A percentile compares a stretch with the other conserved stretches of the same genome.
Evolutionary conservation across 2,888 invertebrate species (phyloP).

Genomic region (Brachyptera putata): DNA sequence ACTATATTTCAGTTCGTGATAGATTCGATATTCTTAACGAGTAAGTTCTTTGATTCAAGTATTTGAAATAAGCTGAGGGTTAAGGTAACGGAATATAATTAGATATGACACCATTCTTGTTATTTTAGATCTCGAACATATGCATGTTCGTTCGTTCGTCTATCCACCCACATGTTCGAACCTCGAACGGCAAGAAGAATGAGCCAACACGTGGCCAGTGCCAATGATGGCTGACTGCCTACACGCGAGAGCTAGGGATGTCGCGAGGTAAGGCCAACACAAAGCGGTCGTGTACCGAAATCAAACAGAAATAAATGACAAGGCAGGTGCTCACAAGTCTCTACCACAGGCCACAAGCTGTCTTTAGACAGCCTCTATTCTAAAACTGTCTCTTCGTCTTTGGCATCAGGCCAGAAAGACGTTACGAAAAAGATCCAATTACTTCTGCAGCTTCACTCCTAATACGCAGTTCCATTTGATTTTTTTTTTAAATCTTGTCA

Average conservation of each 20-base stretch:
- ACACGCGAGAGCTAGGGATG: background rate
- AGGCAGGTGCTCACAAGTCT: conserved; percentile 19
- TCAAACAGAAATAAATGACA: conserved; percentile 25
- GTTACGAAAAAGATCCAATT: conserved; percentile 20
- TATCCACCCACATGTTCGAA: too few species aligned
- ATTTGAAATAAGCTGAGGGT: too few species aligned
- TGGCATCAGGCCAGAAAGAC: conserved; percentile 15
- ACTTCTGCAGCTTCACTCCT: conserved; percentile 14
- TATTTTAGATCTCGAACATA: too few species aligned
- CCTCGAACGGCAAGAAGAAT: too few species aligned
- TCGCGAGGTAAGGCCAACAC: background rate
- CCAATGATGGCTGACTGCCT: too few species aligned
- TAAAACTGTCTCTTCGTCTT: conserved; percentile 14
- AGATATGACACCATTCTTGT: too few species aligned
- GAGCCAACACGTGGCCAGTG: too few species aligned
- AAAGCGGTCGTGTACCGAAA: background rate
- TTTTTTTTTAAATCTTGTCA: background rate
- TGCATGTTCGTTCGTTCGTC: too few species aligned
- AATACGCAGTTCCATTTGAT: conserved; percentile 16
- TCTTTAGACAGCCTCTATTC: background rate
- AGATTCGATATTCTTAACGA: too few species aligned
- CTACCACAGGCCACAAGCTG: background rate
- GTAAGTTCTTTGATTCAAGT: too few species aligned
- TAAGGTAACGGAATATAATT: too few species aligned
- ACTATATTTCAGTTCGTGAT: too few species aligned